phyloP scores from a whole-genome alignment of 64 coral and sea anemone genomes.

The Stichodactyla helianthus region DNA sequence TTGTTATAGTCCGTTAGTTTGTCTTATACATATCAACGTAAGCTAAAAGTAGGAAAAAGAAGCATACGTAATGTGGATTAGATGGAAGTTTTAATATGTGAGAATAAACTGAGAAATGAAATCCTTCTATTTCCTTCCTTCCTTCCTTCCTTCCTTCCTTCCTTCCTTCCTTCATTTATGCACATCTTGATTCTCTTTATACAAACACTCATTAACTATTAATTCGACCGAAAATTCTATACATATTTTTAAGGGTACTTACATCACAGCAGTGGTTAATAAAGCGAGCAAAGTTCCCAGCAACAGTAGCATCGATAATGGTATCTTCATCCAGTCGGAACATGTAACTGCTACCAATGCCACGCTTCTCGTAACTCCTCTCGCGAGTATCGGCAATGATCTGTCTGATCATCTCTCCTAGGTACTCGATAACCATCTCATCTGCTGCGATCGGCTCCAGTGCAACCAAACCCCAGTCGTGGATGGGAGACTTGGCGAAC shows the following conservation, averaged over 20 bases:
- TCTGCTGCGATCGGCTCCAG: conserved; percentile 91
- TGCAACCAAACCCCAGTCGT: conserved; percentile 96
- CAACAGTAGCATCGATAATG: conserved; percentile 90
- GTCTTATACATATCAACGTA: too few relatives aligned
- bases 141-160: too few relatives aligned
- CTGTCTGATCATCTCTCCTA: conserved; percentile 91
- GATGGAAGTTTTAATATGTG: too few relatives aligned
- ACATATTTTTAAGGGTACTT: conserved; percentile 28
- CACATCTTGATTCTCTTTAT: too few relatives aligned
- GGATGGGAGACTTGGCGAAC: conserved; percentile 88
- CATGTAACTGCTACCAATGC: conserved; percentile 94
- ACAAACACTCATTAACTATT: too few relatives aligned
- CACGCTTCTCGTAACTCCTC: conserved; percentile 77
- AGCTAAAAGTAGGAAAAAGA: too few relatives aligned
- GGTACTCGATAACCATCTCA: conserved; percentile 97
- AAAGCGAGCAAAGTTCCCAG: conserved; percentile 90
- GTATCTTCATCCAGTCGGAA: conserved; percentile 92
- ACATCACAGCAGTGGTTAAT: conserved; percentile 99
- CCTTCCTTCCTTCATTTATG: too few relatives aligned
- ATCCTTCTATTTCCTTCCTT: too few relatives aligned
- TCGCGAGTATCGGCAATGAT: conserved; percentile 85
- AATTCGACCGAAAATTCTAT: too few relatives aligned
- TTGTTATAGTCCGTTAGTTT: too few relatives aligned
- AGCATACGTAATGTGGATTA: too few relatives aligned
- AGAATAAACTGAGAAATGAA: too few relatives aligned